Base-by-base conservation (phyloP, 2,888 invertebrate species). In the Microctonus brassicae region DNA sequence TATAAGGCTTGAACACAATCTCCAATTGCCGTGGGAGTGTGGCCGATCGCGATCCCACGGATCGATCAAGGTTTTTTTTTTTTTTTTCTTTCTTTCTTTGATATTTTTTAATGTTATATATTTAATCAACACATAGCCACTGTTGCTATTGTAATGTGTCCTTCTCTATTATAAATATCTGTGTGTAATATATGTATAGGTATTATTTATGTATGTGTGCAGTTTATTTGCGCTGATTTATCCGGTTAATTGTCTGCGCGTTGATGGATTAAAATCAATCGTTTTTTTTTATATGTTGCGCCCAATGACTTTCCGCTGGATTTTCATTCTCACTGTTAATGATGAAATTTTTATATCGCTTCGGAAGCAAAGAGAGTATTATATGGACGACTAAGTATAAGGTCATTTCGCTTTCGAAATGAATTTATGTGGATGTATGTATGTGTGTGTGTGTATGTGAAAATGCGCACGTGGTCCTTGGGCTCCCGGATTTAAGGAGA, bases 11-110 rank as follows among this genome's bases (percentile, higher is more conserved):
- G 72, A 55, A 22, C 57, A 26, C 52, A 57, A 60, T 65, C 47
- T 65, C 70, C 57, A 60, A 69, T 69, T 66, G 79, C 84, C 83
- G 83, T 81, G 83, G 83, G 83, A 83, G 82, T 81, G 77, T 73
- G 57, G 76, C 71, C 77, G 79, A 81, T 82, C 83, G n/a, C n/a
- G 80, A 81, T 83, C 83, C 81, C 83, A 84, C 84, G 84, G 81
- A 78, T 77, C 76, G 81, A 84, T 83, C 84, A 83, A 83, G 84
- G 83, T 80, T 84, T 81, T 77, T 74, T 58, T 47, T 61, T 22
- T 47, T 68, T 57, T 67, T 58, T 60, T 33, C 13, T 4, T 22
- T 39, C n/a, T 10, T 10, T 26, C 13, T 52, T 42, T 64, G 29
- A 22, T 24, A 36, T 17, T 13, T 39, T 65, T 39, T 29, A 26